Conservation (phyloP, 92 coral and sea anemone species). For the Phenganax stokvisi region DNA sequence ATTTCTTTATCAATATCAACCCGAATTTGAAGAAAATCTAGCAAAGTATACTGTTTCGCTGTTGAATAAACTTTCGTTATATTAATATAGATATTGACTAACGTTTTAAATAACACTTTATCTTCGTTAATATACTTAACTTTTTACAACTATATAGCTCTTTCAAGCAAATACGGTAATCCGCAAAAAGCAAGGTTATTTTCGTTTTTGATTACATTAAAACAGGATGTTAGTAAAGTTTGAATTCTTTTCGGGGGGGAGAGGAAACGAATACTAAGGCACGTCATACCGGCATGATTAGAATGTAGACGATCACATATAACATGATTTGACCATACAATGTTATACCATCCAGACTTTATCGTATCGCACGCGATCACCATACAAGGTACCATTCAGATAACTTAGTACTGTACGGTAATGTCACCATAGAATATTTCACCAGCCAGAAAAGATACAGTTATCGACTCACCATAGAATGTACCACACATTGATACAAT, state of each 20-base stretch:
- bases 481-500: background rate
- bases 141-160: slow-evolving; percentile 13
- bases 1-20: too few relatives aligned
- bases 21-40: background rate
- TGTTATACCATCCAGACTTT: background rate
- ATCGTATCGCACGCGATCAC: background rate
- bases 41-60: background rate
- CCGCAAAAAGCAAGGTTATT: too few relatives aligned
- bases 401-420: background rate
- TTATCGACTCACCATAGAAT: background rate
- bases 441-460: background rate
- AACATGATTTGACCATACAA: too few relatives aligned
- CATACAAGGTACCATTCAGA: background rate
- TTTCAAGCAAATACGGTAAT: background rate
- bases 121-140: background rate
- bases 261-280: too few relatives aligned
- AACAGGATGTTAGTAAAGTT: too few relatives aligned
- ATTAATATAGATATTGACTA: background rate
- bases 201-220: too few relatives aligned
- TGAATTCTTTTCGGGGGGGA: too few relatives aligned
- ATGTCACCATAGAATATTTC: background rate
- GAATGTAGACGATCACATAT: too few relatives aligned
- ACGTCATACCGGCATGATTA: too few relatives aligned
- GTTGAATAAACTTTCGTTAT: background rate
- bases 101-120: slow-evolving; percentile 7